A percentile compares a stretch with the other conserved stretches of the same genome.
These are phyloP conservation scores for Gallinago solitaria DNA, from an alignment of 2,797 vertebrate species.

Conservation along the genomic window DNA sequence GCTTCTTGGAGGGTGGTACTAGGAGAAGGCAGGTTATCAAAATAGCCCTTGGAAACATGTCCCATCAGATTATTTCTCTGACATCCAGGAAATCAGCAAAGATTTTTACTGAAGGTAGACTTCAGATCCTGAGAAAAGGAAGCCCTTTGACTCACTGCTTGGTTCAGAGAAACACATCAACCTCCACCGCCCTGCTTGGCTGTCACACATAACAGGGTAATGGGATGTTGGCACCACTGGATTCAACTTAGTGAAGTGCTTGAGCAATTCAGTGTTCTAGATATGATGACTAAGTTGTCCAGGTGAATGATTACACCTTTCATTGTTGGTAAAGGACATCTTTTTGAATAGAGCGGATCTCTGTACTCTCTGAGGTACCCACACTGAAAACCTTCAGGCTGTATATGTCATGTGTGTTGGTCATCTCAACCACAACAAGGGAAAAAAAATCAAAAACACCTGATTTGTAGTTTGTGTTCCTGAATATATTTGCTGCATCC, in stretches of 20 bases:
- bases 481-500: background rate
- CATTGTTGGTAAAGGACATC: background rate
- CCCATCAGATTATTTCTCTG: background rate
- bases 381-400: background rate
- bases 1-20: background rate
- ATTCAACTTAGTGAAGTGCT: background rate
- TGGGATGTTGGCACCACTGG: background rate
- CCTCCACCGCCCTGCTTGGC: rapidly evolving
- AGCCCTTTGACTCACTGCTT: background rate
- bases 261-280: background rate
- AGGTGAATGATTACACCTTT: background rate
- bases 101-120: background rate
- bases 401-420: background rate
- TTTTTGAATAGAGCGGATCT: background rate
- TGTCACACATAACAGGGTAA: background rate
- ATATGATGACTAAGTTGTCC: background rate
- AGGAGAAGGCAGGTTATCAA: background rate
- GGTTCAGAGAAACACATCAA: background rate
- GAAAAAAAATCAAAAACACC: background rate
- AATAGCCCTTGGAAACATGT: background rate
- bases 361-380: background rate
- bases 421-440: background rate
- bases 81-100: background rate
- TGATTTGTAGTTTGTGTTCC: background rate
- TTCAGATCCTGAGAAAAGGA: background rate